Conservation (phyloP, 2,113 vertebrate species). For the Forbesichthys agassizii region DNA sequence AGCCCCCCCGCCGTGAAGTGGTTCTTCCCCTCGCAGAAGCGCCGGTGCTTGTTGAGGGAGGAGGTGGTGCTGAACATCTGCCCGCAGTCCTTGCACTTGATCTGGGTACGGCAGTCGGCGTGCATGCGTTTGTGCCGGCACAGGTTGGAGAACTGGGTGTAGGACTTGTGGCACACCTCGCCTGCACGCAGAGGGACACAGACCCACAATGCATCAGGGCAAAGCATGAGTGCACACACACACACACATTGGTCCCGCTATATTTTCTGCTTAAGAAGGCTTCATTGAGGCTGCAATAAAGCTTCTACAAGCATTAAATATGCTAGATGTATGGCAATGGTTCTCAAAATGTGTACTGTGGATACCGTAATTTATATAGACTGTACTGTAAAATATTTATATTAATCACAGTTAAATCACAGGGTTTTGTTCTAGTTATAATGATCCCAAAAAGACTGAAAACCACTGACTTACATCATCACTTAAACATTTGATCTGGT, state of each 20-base stretch:
- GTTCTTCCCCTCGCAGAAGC: constrained; percentile 99
- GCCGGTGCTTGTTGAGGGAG: constrained; percentile 98
- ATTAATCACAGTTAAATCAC: no score
- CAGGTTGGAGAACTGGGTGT: constrained; percentile 99
- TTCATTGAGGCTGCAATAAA: no score
- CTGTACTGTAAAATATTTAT: no score
- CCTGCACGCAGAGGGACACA: constrained; percentile 80
- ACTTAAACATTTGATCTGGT: no score
- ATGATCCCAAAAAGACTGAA: no score
- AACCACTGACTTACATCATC: no score
- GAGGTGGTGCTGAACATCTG: constrained; percentile 99
- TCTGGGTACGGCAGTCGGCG: constrained; percentile 98
- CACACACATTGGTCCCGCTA: not conserved
- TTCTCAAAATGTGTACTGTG: no score
- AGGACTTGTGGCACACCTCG: constrained; percentile 99
- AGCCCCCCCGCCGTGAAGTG: constrained; percentile 97
- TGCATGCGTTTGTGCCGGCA: constrained; percentile 99
- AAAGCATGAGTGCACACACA: constrained; percentile 9
- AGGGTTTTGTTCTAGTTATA: no score
- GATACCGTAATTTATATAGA: no score
- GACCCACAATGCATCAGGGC: constrained; percentile 36
- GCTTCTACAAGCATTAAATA: no score
- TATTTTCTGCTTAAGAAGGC: no score
- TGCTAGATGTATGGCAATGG: no score
- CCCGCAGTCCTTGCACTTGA: constrained; percentile 99